Evolutionary conservation across 2,113 vertebrate genomes (phyloP), one percentile per base, ranked within the genome.

Genomic region (Tachycineta bicolor): DNA sequence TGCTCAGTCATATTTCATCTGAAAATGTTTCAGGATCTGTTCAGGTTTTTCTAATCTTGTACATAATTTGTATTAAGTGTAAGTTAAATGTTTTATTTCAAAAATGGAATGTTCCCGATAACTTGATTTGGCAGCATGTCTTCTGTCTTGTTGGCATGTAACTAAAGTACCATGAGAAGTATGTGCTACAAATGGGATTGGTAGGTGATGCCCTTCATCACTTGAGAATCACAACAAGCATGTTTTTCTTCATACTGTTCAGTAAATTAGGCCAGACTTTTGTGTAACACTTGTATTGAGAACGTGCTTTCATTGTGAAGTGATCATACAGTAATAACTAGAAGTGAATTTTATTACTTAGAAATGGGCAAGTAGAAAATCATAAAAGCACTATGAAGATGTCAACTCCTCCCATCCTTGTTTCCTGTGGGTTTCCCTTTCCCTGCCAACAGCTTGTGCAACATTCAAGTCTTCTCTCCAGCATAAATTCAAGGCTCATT

Each of bases 41-140:
- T 98, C 95, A 97, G 96, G 97, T 97, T 96, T 96, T 96, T 94
- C 96, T 97, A 79, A 96, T 97, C 97, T 97, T 98, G 98, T 98
- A 98, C 96, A 98, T 98, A 98, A 97, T 97, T 97, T 98, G 97
- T 98, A 98, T 98, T 98, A 98, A 97, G 97, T 98, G 97, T 98
- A 98, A 98, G 97, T 98, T 98, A 98, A 98, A 97, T 98, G 95
- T 98, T 98, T 97, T 97, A 97, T 98, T 97, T 97, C 69, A 22
- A 95, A 97, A 95, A 96, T 97, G 92, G 93, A 97, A 97, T 98
- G 95, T 97, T 98, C 96, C 97, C 58, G 53, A 83, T 97, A 75
- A 97, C 97, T 97, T 97, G 94, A 96, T 97, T 97, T 97, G 97
- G 94, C 97, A 97, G 94, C 95, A 91, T 97, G 90, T 97, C 96